Percentiles rank a stretch among this genome's conserved stretches.
phyloP scores from a whole-genome alignment of 2,113 vertebrate genomes.

The Stomatorhinus ivindoensis region DNA sequence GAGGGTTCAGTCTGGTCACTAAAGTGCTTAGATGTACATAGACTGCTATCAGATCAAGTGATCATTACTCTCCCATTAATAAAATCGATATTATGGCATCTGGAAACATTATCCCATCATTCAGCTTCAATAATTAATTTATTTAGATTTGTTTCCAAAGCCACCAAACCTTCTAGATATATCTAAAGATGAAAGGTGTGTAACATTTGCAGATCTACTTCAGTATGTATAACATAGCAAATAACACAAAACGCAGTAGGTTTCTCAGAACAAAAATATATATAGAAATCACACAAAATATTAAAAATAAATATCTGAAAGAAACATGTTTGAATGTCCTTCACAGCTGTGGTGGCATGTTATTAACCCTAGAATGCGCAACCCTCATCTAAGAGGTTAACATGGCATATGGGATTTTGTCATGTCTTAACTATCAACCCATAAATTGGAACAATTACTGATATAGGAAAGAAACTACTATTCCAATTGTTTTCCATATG shows the following conservation, averaged over 20 bases:
- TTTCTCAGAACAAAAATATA: background rate
- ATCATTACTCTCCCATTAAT: conserved; percentile 4
- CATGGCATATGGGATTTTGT: background rate
- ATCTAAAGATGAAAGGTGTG: background rate
- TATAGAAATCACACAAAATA: background rate
- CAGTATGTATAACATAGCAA: background rate
- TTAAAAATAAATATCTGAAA: background rate
- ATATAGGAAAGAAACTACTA: background rate
- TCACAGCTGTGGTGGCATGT: background rate
- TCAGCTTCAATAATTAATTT: conserved; percentile 11
- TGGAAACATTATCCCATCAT: background rate
- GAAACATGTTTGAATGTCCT: background rate
- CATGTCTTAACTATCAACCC: background rate
- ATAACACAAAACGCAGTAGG: background rate
- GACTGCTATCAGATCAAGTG: background rate
- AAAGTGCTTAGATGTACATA: background rate
- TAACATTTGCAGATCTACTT: background rate
- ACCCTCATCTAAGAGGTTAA: background rate
- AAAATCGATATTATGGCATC: conserved; percentile 5
- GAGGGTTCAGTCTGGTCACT: background rate
- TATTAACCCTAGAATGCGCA: background rate
- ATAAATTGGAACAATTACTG: background rate
- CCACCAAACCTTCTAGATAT: background rate
- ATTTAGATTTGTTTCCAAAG: background rate
- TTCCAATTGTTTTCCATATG: background rate